A percentile compares a stretch with the other conserved stretches of the same genome.
phyloP scores from a whole-genome alignment of 2,113 vertebrate species.

The Nesoenas mayeri region DNA sequence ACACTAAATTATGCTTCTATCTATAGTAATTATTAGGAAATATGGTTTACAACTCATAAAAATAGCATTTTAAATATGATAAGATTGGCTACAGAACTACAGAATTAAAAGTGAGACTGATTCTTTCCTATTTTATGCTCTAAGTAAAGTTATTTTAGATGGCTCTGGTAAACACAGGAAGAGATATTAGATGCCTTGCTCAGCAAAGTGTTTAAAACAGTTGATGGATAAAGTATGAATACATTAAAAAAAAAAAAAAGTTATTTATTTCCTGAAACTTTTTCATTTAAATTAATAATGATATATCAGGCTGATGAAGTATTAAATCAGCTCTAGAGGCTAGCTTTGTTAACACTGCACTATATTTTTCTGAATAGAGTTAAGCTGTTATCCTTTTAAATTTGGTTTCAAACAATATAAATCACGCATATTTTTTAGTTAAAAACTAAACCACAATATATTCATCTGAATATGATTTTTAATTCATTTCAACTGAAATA shows the following conservation, averaged over 20 bases:
- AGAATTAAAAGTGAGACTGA: constrained; percentile 12
- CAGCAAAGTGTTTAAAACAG: background rate
- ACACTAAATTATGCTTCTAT: constrained; percentile 62
- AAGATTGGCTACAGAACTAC: background rate
- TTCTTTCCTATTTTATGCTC: background rate
- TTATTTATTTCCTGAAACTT: constrained; percentile 39
- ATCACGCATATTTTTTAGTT: constrained; percentile 1
- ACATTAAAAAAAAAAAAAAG: background rate
- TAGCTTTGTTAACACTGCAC: background rate
- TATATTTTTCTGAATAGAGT: constrained; percentile 50
- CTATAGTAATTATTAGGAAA: constrained; percentile 58
- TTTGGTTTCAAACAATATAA: constrained; percentile 36
- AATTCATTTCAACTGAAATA: constrained; percentile 27
- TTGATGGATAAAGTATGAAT: background rate
- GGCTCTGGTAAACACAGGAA: background rate
- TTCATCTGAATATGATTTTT: background rate
- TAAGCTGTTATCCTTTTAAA: constrained; percentile 36
- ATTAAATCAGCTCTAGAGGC: background rate
- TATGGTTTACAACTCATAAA: constrained; percentile 45
- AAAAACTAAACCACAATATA: constrained; percentile 2
- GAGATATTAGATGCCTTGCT: background rate
- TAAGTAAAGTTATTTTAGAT: background rate
- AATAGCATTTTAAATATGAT: constrained; percentile 57
- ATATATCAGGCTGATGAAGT: constrained; percentile 28
- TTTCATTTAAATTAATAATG: constrained; percentile 18